Conservation (phyloP, 2,888 invertebrate genomes). For the Ennomos quercinarius region DNA sequence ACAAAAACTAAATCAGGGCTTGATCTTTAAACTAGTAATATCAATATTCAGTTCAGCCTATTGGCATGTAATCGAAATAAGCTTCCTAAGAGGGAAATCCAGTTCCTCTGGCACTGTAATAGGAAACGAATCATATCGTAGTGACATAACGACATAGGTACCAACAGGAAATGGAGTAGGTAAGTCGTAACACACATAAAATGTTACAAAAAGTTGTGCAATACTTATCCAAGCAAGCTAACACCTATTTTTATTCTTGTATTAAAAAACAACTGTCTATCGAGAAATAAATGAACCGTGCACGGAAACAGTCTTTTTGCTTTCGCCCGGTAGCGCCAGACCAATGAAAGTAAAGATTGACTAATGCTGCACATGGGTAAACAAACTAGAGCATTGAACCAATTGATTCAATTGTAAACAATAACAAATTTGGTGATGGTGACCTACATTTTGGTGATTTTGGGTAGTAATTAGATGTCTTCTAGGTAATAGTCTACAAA, state of each 20-base stretch:
- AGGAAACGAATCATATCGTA: slow-evolving; percentile 35
- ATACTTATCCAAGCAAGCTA: slow-evolving; percentile 37
- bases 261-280: slow-evolving; percentile 38
- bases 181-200: slow-evolving; percentile 41
- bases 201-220: slow-evolving; percentile 50
- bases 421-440: no score
- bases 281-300: slow-evolving; percentile 62
- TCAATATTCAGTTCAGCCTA: slow-evolving; percentile 19
- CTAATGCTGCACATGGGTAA: slow-evolving; percentile 13
- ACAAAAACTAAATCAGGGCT: no score
- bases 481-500: no score
- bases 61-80: slow-evolving; percentile 21
- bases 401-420: neutral
- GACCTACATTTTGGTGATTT: no score
- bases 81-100: slow-evolving; percentile 35
- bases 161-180: slow-evolving; percentile 41
- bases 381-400: slow-evolving; percentile 11
- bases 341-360: slow-evolving; percentile 41
- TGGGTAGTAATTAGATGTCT: no score
- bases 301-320: slow-evolving; percentile 55
- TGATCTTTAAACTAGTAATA: slow-evolving; percentile 11
- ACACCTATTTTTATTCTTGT: slow-evolving; percentile 34
- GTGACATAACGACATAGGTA: slow-evolving; percentile 47
- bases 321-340: slow-evolving; percentile 39
- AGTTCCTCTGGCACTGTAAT: slow-evolving; percentile 37